Evolutionary conservation across 2,888 invertebrate species (phyloP).

Genomic region (Sipha maydis): DNA sequence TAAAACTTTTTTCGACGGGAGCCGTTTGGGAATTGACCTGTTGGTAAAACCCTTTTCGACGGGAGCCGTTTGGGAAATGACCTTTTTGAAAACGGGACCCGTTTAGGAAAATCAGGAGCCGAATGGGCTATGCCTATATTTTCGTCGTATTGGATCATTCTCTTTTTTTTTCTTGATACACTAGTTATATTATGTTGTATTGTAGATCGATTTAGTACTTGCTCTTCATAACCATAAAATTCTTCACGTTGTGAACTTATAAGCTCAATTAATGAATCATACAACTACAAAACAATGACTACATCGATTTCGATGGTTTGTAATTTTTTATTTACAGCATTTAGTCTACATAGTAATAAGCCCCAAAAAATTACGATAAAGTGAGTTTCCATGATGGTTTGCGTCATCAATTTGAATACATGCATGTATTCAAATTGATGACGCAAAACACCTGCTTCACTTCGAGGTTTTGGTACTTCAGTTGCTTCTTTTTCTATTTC

Average conservation of each 20-base stretch:
- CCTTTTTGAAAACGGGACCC: no score
- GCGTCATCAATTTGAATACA: not conserved
- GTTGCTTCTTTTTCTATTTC: slow-evolving; percentile 4
- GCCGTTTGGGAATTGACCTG: no score
- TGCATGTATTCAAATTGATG: slow-evolving; percentile 19
- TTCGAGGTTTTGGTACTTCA: slow-evolving; percentile 32
- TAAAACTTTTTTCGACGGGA: no score
- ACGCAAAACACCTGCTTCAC: slow-evolving; percentile 25
- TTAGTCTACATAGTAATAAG: slow-evolving; percentile 19
- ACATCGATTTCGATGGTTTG: slow-evolving; percentile 27
- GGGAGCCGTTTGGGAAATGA: no score
- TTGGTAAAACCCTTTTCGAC: no score
- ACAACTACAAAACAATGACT: slow-evolving; percentile 26
- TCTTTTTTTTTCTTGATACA: slow-evolving; percentile 30
- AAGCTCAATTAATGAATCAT: slow-evolving; percentile 31
- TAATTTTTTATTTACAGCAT: slow-evolving; percentile 35
- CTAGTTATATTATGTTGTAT: slow-evolving; percentile 10
- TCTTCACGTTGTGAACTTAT: not conserved
- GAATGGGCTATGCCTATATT: no score
- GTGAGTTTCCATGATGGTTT: slow-evolving; percentile 14
- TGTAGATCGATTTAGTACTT: slow-evolving; percentile 25
- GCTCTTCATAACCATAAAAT: slow-evolving; percentile 30
- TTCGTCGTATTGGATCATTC: slow-evolving; percentile 9
- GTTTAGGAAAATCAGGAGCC: no score
- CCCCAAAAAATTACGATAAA: not conserved